Evolutionary conservation across 2,888 invertebrate genomes (phyloP).

Genomic region (Beris chalybata): DNA sequence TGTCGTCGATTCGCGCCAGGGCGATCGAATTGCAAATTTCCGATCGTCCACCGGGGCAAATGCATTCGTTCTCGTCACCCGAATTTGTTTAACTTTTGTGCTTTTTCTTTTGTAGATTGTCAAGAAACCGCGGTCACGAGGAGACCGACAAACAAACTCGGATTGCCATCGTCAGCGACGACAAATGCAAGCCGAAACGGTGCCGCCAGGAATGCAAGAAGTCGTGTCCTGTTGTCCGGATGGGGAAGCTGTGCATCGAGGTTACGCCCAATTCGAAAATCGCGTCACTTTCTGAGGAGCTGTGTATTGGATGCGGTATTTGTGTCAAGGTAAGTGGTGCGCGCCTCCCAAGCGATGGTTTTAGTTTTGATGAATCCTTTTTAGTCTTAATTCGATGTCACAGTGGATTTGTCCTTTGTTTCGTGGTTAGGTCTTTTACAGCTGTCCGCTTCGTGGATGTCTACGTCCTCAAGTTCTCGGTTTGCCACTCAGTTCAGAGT

Average conservation of each 20-base stretch:
- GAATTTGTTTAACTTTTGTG: neutral
- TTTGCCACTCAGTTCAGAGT: no score
- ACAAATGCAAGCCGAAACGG: conserved; percentile 98
- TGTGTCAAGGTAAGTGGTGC: conserved; percentile 83
- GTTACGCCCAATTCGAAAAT: conserved; percentile 95
- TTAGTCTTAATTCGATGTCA: no score
- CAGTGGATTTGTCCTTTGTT: no score
- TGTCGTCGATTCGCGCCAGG: no score
- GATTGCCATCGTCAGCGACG: conserved; percentile 96
- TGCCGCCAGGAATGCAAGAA: conserved; percentile 99
- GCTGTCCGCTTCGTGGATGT: no score
- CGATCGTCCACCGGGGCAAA: no score
- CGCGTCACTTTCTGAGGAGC: conserved; percentile 94
- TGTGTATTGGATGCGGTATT: conserved; percentile 99
- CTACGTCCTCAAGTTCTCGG: no score
- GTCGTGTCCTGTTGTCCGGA: conserved; percentile 97
- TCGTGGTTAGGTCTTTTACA: no score
- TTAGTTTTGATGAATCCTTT: no score
- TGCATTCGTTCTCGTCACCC: no score
- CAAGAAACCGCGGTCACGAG: conserved; percentile 72
- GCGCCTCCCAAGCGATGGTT: no score
- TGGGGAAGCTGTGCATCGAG: conserved; percentile 99
- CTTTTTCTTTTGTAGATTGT: conserved; percentile 59
- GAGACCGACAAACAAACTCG: conserved; percentile 93
- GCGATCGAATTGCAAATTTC: no score